A percentile compares a stretch with the other conserved stretches of the same genome.
phyloP scores from a whole-genome alignment of 2,797 vertebrate species.

The Catamblyrhynchus diadema region DNA sequence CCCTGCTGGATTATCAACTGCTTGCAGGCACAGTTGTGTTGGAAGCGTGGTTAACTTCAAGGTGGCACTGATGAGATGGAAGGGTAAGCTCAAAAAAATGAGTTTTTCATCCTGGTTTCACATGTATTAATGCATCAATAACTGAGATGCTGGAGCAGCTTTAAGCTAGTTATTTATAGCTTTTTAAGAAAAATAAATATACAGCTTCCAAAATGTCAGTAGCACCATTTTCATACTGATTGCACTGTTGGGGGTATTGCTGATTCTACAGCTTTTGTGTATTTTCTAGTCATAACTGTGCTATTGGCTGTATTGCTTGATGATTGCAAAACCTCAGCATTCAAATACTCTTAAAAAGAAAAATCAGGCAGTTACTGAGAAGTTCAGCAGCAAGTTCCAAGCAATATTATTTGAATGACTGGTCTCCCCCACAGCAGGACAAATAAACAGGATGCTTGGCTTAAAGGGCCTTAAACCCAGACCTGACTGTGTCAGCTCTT shows the following conservation, averaged over 20 bases:
- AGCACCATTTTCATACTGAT: accelerated
- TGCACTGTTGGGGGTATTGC: accelerated
- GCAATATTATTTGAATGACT: neutral
- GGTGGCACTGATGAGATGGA: accelerated
- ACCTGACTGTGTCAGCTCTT: neutral
- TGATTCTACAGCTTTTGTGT: neutral
- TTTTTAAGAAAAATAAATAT: neutral
- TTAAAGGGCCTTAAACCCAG: neutral
- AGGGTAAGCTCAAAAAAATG: neutral
- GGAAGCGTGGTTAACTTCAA: accelerated
- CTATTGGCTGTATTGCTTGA: neutral
- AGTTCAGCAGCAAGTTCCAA: neutral
- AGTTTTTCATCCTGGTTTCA: accelerated
- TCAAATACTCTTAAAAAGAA: neutral
- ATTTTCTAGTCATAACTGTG: neutral
- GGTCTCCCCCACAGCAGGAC: neutral
- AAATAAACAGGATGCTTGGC: neutral
- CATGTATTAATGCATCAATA: neutral
- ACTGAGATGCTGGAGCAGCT: neutral
- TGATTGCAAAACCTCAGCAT: neutral
- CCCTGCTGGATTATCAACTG: accelerated
- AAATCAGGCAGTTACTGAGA: neutral
- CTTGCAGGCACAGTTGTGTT: neutral
- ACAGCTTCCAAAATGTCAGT: neutral
- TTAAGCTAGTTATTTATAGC: neutral